Percentiles rank a stretch among this genome's conserved stretches.
phyloP scores from a whole-genome alignment of 2,797 vertebrate genomes.

The Psittacula echo region DNA sequence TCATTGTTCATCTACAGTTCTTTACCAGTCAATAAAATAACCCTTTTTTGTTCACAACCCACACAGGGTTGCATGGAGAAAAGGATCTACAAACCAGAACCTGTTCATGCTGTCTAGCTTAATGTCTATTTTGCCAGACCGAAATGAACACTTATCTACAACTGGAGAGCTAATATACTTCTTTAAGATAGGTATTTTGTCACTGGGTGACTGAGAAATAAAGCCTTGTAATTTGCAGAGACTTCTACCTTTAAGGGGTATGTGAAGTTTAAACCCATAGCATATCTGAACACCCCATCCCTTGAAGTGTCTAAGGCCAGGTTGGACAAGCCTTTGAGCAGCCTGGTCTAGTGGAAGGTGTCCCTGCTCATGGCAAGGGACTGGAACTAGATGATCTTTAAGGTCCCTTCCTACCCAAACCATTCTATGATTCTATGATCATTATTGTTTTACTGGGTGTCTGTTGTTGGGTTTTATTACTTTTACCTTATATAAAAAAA shows the following conservation, averaged over 20 bases:
- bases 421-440: not conserved
- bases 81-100: not conserved
- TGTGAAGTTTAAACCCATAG: not conserved
- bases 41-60: not conserved
- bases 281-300: not conserved
- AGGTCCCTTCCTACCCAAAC: not conserved
- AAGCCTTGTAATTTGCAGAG: not conserved
- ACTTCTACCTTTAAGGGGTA: not conserved
- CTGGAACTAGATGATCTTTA: not conserved
- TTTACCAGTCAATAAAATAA: not conserved
- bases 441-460: not conserved
- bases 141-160: not conserved
- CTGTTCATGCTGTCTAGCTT: not conserved
- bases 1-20: not conserved
- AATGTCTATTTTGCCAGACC: not conserved
- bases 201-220: not conserved
- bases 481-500: not conserved
- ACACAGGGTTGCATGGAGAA: not conserved
- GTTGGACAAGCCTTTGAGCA: not conserved
- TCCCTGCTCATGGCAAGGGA: not conserved
- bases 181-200: not conserved
- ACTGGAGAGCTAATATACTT: not conserved
- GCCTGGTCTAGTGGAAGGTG: not conserved
- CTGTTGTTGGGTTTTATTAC: rapidly evolving
- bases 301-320: not conserved